A percentile compares a stretch with the other conserved stretches of the same genome.
phyloP scores from a whole-genome alignment of 2,113 vertebrate species.

The Gymnocephalus cernua region DNA sequence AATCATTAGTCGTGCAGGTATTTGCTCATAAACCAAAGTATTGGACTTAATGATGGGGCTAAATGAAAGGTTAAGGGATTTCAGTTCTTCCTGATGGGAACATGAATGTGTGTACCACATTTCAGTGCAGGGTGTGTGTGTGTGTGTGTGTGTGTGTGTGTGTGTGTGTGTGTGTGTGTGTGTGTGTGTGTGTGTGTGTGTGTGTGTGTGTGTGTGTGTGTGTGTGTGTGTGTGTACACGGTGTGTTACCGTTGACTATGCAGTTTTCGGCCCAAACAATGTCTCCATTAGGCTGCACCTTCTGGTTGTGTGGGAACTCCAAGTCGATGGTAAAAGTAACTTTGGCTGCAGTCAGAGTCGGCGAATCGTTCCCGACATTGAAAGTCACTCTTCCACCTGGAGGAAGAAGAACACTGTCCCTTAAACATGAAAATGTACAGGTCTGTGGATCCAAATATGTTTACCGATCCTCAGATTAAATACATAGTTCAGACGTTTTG shows the following conservation, averaged over 20 bases:
- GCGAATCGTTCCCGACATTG: slow-evolving; percentile 90
- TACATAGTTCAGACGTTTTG: not conserved
- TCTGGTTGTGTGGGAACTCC: slow-evolving; percentile 88
- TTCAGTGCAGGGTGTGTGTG: not conserved
- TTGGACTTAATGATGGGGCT: not conserved
- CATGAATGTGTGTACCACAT: not conserved
- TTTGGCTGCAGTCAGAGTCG: slow-evolving; percentile 89
- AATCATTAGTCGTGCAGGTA: not conserved
- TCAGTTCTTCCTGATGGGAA: not conserved
- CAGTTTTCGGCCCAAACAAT: slow-evolving; percentile 88
- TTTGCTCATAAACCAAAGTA: not conserved
- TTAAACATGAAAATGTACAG: not conserved
- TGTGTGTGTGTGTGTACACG: not conserved
- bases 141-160: no score
- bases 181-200: not conserved
- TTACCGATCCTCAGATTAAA: not conserved
- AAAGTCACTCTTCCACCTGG: slow-evolving; percentile 89
- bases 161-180: not conserved
- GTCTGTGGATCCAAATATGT: not conserved
- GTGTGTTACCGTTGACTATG: slow-evolving; percentile 85
- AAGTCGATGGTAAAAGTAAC: slow-evolving; percentile 90
- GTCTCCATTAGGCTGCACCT: slow-evolving; percentile 83
- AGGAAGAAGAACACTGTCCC: not conserved
- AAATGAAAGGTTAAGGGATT: not conserved
- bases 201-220: not conserved